Percentiles rank a stretch among this genome's conserved stretches.
These are phyloP conservation scores for Psilopsiagon aymara DNA, from an alignment of 2,113 vertebrate species.

Conservation along the genomic window DNA sequence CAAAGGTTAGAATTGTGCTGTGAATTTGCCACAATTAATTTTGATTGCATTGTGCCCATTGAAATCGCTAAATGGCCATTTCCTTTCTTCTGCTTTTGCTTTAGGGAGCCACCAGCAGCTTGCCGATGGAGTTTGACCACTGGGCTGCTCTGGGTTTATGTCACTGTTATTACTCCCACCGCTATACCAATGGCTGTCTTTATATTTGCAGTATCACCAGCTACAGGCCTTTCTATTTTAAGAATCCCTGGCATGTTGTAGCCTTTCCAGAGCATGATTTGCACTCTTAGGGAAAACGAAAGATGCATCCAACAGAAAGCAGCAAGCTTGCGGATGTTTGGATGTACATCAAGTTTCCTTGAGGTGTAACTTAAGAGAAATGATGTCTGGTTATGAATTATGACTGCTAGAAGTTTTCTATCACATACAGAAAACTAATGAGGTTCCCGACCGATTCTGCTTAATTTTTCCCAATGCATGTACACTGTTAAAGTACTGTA, in stretches of 20 bases:
- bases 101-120: background rate
- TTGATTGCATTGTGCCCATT: background rate
- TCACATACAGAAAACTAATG: background rate
- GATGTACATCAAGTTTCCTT: slow-evolving; percentile 67
- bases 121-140: background rate
- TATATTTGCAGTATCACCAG: slow-evolving; percentile 48
- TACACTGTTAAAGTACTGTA: background rate
- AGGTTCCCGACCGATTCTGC: background rate
- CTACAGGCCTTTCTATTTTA: slow-evolving; percentile 55
- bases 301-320: slow-evolving; percentile 44
- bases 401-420: slow-evolving; percentile 3
- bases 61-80: background rate
- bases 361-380: slow-evolving; percentile 19
- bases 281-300: slow-evolving; percentile 33
- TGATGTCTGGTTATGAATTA: slow-evolving; percentile 9
- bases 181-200: slow-evolving; percentile 23
- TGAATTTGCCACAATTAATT: background rate
- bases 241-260: slow-evolving; percentile 35
- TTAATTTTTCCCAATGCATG: background rate
- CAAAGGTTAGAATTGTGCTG: background rate
- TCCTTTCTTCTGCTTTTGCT: background rate
- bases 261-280: slow-evolving; percentile 57
- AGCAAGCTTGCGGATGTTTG: slow-evolving; percentile 57
- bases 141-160: background rate
- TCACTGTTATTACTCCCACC: background rate